Percentiles rank a stretch among this genome's conserved stretches.
Conservation (phyloP, 2,797 vertebrate species). For the Anas acuta region DNA sequence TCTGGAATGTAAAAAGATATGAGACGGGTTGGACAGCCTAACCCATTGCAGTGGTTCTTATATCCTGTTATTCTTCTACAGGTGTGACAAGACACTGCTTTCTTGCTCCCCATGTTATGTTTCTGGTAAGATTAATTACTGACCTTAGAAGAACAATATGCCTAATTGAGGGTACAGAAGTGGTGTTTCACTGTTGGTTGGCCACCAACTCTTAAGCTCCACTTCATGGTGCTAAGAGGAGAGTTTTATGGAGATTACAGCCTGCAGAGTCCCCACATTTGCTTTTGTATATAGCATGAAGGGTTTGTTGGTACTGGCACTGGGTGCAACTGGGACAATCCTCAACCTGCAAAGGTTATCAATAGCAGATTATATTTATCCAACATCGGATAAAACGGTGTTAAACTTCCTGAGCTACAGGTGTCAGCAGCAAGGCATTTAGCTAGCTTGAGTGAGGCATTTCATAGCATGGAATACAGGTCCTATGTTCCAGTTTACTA, state of each 20-base stretch:
- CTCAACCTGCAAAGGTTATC: not conserved
- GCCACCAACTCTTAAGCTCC: fast-evolving
- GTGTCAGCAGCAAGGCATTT: not conserved
- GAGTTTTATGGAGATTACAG: not conserved
- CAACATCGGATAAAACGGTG: not conserved
- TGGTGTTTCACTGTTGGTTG: not conserved
- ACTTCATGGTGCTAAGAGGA: not conserved
- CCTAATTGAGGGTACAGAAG: not conserved
- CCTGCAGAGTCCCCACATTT: not conserved
- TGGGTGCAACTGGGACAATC: not conserved
- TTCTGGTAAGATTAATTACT: not conserved
- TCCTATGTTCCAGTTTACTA: not conserved
- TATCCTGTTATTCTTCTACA: not conserved
- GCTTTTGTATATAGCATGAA: not conserved
- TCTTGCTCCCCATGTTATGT: not conserved
- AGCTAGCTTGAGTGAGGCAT: not conserved
- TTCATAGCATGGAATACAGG: not conserved
- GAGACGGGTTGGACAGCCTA: not conserved
- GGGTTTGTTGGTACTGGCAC: not conserved
- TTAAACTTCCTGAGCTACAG: not conserved
- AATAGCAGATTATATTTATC: not conserved
- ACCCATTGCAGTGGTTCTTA: not conserved
- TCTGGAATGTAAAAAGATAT: not conserved
- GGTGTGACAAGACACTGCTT: not conserved
- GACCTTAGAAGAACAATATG: not conserved